Conservation (phyloP, 2,113 vertebrate species). For the Cyprinodon variegatus region DNA sequence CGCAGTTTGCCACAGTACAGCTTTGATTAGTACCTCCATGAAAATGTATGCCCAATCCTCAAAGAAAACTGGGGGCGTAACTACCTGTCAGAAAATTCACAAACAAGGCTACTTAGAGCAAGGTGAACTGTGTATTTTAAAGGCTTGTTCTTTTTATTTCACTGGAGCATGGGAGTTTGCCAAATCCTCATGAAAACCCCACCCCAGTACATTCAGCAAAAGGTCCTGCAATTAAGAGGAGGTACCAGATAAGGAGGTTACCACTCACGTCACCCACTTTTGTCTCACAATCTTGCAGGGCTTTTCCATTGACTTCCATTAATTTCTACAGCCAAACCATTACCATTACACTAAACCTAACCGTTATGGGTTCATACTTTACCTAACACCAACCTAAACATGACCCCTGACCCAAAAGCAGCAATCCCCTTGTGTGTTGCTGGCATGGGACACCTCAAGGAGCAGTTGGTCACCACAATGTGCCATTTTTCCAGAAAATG, state of each 20-base stretch:
- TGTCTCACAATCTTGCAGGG: no score
- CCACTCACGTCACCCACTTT: conserved; percentile 14
- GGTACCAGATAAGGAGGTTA: conserved; percentile 65
- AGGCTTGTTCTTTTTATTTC: conserved; percentile 76
- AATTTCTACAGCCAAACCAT: no score
- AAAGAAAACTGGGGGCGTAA: conserved; percentile 80
- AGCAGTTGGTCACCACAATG: no score
- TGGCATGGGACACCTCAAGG: no score
- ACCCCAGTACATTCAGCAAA: conserved; percentile 48
- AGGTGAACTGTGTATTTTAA: conserved; percentile 78
- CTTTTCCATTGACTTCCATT: no score
- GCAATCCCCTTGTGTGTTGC: no score
- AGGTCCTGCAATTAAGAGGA: conserved; percentile 72
- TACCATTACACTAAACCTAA: no score
- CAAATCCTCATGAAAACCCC: conserved; percentile 71
- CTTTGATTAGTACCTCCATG: conserved; percentile 81
- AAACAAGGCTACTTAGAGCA: conserved; percentile 80
- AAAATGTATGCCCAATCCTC: conserved; percentile 79
- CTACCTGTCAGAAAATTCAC: conserved; percentile 80
- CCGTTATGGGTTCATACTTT: no score
- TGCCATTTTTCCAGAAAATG: no score
- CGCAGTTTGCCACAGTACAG: conserved; percentile 66
- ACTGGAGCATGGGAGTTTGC: conserved; percentile 53
- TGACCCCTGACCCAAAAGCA: no score
- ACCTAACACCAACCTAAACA: no score